Percentiles rank a stretch among this genome's conserved stretches.
These are phyloP conservation scores for Chaetodon trifasciatus DNA, from an alignment of 2,797 vertebrate species.

Conservation along the genomic window DNA sequence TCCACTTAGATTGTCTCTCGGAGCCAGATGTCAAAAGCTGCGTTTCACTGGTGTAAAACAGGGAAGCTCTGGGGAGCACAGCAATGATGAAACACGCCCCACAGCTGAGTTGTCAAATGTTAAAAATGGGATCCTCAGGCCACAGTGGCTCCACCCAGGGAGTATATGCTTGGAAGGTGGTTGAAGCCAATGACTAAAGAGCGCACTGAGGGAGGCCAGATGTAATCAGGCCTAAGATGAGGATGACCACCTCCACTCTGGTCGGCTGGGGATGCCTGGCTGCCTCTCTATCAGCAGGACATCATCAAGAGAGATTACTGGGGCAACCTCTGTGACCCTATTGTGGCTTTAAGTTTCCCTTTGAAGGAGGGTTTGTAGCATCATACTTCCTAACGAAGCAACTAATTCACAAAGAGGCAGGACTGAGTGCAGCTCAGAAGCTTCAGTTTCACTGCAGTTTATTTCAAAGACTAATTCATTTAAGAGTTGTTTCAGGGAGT, in stretches of 20 bases:
- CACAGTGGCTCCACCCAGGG: conserved; percentile 76
- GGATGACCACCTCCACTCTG: conserved; percentile 74
- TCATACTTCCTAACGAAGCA: conserved; percentile 65
- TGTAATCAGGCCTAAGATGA: conserved; percentile 79
- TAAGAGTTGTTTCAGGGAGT: conserved; percentile 1
- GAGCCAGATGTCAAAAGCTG: conserved; percentile 54
- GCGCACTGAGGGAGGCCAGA: conserved; percentile 75
- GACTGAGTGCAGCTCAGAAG: neutral
- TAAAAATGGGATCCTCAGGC: conserved; percentile 76
- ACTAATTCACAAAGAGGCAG: conserved; percentile 51
- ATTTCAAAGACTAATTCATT: neutral
- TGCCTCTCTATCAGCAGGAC: conserved; percentile 83
- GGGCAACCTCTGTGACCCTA: conserved; percentile 79
- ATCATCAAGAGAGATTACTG: conserved; percentile 86
- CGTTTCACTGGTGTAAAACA: conserved; percentile 46
- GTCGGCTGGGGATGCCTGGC: conserved; percentile 72
- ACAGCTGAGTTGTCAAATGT: conserved; percentile 79
- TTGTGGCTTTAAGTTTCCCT: conserved; percentile 82
- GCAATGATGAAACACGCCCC: conserved; percentile 66
- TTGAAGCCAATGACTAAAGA: conserved; percentile 67
- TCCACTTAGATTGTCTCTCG: conserved; percentile 19
- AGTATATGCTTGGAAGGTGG: conserved; percentile 71
- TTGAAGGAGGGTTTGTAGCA: conserved; percentile 79
- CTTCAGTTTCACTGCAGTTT: neutral
- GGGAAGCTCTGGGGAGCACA: conserved; percentile 48